phyloP scores from a whole-genome alignment of 2,888 invertebrate genomes.

The Drosophila neoperkinsi region DNA sequence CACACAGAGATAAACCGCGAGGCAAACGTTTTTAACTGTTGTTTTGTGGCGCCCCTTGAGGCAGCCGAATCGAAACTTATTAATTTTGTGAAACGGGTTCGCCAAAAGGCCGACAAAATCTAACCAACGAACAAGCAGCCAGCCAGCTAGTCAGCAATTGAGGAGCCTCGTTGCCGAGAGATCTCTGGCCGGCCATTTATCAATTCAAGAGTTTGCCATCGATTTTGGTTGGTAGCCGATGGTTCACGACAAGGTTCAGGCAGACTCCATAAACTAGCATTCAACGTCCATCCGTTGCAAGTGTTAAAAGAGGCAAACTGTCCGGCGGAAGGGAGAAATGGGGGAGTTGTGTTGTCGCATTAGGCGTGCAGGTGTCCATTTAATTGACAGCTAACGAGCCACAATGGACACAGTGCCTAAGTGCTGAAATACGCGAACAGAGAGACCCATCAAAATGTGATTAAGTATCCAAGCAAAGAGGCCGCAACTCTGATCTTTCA shows the following conservation, averaged over 20 bases:
- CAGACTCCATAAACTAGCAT: slow-evolving; percentile 42
- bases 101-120: slow-evolving; percentile 62
- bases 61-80: slow-evolving; percentile 74
- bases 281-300: slow-evolving; percentile 44
- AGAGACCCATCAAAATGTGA: slow-evolving; percentile 58
- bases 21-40: slow-evolving; percentile 6
- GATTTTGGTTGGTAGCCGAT: slow-evolving; percentile 53
- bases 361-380: slow-evolving; percentile 78
- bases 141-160: slow-evolving; percentile 14
- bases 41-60: slow-evolving; percentile 43
- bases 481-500: slow-evolving; percentile 26
- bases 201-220: slow-evolving; percentile 60
- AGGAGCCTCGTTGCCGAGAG: slow-evolving; percentile 33
- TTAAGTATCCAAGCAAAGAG: slow-evolving; percentile 38
- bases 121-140: slow-evolving; percentile 3
- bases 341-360: slow-evolving; percentile 46
- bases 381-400: slow-evolving; percentile 79
- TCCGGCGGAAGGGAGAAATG: slow-evolving; percentile 12
- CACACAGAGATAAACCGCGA: slow-evolving; percentile 56
- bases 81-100: slow-evolving; percentile 69
- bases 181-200: slow-evolving; percentile 74
- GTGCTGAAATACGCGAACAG: slow-evolving; percentile 18
- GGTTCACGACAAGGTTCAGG: slow-evolving; percentile 53
- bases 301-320: slow-evolving; percentile 62
- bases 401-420: slow-evolving; percentile 44